These are phyloP conservation scores for Lithophane ornitopus DNA, from an alignment of 2,888 invertebrate genomes.

Conservation along the genomic window DNA sequence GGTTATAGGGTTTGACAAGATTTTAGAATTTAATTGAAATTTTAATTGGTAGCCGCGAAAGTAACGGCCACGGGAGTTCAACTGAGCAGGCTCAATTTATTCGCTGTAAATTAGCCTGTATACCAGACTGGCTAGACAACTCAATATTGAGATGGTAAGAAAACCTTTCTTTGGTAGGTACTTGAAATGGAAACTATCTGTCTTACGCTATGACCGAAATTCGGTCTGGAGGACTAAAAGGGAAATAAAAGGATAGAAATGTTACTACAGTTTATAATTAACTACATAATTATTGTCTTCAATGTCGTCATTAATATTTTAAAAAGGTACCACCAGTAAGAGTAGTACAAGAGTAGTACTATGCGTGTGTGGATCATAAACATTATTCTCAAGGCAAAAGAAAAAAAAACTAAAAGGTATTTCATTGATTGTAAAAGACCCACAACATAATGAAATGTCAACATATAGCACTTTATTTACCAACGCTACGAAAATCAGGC, in stretches of 20 bases:
- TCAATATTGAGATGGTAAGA: slow-evolving; percentile 17
- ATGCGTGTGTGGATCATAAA: background rate
- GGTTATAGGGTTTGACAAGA: slow-evolving; percentile 76
- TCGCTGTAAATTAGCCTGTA: slow-evolving; percentile 67
- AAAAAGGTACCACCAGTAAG: background rate
- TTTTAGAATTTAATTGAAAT: slow-evolving; percentile 81
- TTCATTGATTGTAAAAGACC: slow-evolving; percentile 13
- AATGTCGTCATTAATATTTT: background rate
- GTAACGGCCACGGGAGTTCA: slow-evolving; percentile 68
- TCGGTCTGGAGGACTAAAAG: background rate
- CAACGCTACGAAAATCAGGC: slow-evolving; percentile 5
- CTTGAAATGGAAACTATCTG: background rate
- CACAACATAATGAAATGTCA: slow-evolving; percentile 32
- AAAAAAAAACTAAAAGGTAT: slow-evolving; percentile 8
- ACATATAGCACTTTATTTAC: slow-evolving; percentile 23
- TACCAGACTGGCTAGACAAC: slow-evolving; percentile 37
- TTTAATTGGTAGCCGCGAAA: slow-evolving; percentile 80
- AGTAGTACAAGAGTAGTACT: background rate
- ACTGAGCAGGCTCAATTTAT: slow-evolving; percentile 57
- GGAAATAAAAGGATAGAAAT: background rate
- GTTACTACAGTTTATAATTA: background rate
- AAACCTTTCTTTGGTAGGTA: slow-evolving; percentile 17
- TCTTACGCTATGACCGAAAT: background rate
- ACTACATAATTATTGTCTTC: background rate
- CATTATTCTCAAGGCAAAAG: slow-evolving; percentile 8